Conservation (phyloP, 1,140 invertebrate genomes). For the Chelonus insularis region DNA sequence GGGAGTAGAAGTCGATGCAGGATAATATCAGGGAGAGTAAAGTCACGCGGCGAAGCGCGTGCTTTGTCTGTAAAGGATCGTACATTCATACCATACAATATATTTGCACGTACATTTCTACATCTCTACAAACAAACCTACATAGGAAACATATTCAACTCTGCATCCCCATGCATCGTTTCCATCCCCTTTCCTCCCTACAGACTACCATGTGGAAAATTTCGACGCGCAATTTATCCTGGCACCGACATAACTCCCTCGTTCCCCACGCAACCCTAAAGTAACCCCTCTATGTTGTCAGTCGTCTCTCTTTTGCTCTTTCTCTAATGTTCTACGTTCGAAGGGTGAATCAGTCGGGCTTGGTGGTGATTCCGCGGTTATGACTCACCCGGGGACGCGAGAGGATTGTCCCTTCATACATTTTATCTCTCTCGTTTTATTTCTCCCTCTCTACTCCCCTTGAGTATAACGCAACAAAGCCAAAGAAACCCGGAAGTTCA, state of each 20-base stretch:
- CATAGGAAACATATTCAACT: background rate
- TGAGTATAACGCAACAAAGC: background rate
- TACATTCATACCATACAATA: background rate
- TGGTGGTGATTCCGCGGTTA: conserved; percentile 32
- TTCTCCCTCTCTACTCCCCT: background rate
- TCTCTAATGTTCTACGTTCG: background rate
- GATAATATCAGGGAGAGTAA: conserved; percentile 21
- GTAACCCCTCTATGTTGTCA: background rate
- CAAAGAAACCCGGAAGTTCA: conserved; percentile 15
- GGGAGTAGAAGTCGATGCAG: background rate
- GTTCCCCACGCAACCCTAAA: background rate
- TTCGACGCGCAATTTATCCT: conserved; percentile 27
- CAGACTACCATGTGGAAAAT: conserved; percentile 14
- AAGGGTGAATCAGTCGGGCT: conserved; percentile 31
- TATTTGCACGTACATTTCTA: background rate
- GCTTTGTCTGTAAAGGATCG: conserved; percentile 16
- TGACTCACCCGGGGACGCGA: conserved; percentile 26
- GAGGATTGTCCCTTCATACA: conserved; percentile 7
- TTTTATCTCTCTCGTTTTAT: background rate
- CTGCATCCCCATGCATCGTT: background rate
- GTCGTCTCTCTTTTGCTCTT: background rate
- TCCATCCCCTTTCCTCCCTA: background rate
- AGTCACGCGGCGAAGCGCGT: conserved; percentile 19
- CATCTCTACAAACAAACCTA: background rate
- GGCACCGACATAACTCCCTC: conserved; percentile 2